Evolutionary conservation across 2,888 invertebrate genomes (phyloP), one percentile per base, ranked within the genome.

Genomic region (Chorisops tibialis): DNA sequence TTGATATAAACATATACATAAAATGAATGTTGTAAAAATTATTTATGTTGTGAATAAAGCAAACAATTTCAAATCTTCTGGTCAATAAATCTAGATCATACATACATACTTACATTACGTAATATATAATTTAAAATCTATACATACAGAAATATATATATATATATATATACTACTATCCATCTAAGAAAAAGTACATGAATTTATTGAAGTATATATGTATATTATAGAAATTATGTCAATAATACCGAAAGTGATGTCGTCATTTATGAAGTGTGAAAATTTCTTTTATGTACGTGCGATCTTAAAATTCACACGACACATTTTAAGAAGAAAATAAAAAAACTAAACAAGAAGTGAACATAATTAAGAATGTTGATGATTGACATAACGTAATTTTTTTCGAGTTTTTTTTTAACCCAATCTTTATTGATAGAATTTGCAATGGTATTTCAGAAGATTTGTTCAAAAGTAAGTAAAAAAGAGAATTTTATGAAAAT

Each of bases 181-280:
- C 30, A 2, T 30, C 30, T 7, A 30, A 30, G n/a, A n/a, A n/a
- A n/a, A 49, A n/a, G 35, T 9, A 11, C n/a, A 49, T 48, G 24
- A 7, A 19, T 11, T 12, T 30, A 18, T 4, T 35, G 43, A 41
- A 24, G 45, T 22, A 14, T 21, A n/a, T 54, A 52, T 19, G 39
- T 41, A 41, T 14, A 38, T 12, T 14, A 41, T 14, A 7, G 16
- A 30, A 30, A 30, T 30, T 30, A 30, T 30, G 30, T 30, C 30
- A 30, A 30, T 30, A 30, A 5, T 30, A 30, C 9, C 9, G 30
- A 30, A n/a, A n/a, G n/a, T 16, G 30, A 30, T 30, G 30, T 30
- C 30, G 64, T 65, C 65, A 68, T 68, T 68, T 71, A 68, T 65
- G 67, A 63, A 54, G 59, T n/a, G 30, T 47, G 30, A 38, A 43